Percentiles rank a stretch among this genome's conserved stretches.
Evolutionary conservation across 2,797 vertebrate species (phyloP).

Genomic region (Rhodeus uyekii): DNA sequence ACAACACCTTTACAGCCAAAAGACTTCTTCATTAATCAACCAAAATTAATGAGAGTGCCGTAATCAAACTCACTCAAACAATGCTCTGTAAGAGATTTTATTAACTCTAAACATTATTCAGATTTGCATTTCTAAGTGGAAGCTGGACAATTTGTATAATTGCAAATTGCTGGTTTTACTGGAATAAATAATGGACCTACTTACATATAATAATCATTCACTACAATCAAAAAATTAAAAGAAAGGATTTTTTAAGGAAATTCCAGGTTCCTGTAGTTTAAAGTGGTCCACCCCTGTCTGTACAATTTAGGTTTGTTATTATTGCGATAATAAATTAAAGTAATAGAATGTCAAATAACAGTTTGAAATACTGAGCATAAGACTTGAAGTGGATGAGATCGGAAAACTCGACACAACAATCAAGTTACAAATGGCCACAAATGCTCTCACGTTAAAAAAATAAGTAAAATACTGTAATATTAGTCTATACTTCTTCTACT

Average conservation of each 20-base stretch:
- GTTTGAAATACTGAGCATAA: neutral
- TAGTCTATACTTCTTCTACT: no score
- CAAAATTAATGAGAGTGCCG: constrained; percentile 69
- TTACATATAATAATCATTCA: no score
- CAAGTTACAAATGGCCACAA: no score
- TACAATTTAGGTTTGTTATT: constrained; percentile 46
- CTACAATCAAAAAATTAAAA: no score
- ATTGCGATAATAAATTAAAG: neutral
- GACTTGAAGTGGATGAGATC: no score
- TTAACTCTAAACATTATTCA: constrained; percentile 25
- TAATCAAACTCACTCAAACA: constrained; percentile 41
- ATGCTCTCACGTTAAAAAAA: no score
- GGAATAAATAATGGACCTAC: no score
- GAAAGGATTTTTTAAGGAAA: no score
- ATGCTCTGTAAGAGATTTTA: constrained; percentile 41
- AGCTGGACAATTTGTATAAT: neutral
- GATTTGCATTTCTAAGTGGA: neutral
- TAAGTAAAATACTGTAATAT: no score
- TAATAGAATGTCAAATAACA: no score
- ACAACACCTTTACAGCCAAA: constrained; percentile 66
- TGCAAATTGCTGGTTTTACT: no score
- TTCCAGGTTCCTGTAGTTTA: neutral
- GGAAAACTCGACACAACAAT: no score
- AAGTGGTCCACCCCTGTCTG: constrained; percentile 42
- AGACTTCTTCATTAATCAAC: constrained; percentile 73